Conservation (phyloP, 2,888 invertebrate genomes). For the Chironomus riparius region DNA sequence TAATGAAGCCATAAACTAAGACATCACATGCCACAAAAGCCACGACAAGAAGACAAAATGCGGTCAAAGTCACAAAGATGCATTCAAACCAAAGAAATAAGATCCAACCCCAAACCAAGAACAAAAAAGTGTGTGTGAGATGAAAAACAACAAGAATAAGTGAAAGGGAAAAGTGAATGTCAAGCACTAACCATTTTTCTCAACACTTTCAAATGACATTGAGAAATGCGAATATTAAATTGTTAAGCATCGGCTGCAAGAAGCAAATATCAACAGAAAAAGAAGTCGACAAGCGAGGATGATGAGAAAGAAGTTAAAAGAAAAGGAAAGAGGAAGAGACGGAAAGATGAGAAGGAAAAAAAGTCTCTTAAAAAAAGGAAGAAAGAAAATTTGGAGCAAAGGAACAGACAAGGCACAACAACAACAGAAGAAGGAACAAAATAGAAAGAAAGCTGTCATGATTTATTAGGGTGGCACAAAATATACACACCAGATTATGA, state of each 20-base stretch:
- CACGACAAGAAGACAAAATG: no score
- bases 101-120: no score
- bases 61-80: no score
- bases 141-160: background rate
- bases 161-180: background rate
- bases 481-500: constrained; percentile 27
- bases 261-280: constrained; percentile 13
- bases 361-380: background rate
- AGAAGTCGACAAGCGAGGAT: background rate
- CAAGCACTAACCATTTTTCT: constrained; percentile 6
- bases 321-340: background rate
- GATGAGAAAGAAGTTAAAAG: background rate
- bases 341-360: background rate
- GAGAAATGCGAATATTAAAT: constrained; percentile 25
- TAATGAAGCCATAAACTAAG: no score
- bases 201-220: constrained; percentile 27
- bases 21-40: no score
- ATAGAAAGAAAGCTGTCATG: constrained; percentile 25
- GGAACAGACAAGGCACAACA: background rate
- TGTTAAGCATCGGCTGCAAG: constrained; percentile 25
- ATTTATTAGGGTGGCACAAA: constrained; percentile 27
- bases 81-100: no score
- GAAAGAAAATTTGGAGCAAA: background rate
- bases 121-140: background rate
- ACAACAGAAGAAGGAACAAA: background rate